phyloP scores from a whole-genome alignment of 1,140 invertebrate species.

The Lysiphlebus fabarum region DNA sequence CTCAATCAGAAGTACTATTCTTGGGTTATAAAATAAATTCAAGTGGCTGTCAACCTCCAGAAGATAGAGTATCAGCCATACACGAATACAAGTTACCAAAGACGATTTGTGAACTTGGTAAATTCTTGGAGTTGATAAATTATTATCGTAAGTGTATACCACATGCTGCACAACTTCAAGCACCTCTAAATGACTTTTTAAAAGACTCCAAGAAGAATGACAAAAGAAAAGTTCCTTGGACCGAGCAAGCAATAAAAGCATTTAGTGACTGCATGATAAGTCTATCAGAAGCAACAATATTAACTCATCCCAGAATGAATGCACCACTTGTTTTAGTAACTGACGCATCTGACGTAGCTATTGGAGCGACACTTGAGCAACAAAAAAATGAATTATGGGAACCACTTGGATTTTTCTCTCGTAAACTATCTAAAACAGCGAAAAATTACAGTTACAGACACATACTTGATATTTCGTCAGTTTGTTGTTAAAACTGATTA shows the following conservation, averaged over 20 bases:
- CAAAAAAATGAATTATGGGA: not conserved
- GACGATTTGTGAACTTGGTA: not conserved
- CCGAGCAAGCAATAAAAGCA: not conserved
- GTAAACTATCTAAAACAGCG: no score
- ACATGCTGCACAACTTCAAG: not conserved
- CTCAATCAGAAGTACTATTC: not conserved
- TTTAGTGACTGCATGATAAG: not conserved
- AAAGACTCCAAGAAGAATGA: constrained; percentile 1
- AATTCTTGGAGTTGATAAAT: not conserved
- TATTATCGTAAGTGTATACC: not conserved
- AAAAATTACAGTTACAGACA: constrained; percentile 22
- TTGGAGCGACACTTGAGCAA: no score
- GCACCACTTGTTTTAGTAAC: not conserved
- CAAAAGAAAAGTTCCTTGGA: constrained; percentile 11
- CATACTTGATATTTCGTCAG: constrained; percentile 13
- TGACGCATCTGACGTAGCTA: constrained; percentile 3
- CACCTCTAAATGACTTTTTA: not conserved
- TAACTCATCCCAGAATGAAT: not conserved
- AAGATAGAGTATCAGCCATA: not conserved
- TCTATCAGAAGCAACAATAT: not conserved
- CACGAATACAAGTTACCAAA: not conserved
- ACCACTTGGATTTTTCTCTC: no score
- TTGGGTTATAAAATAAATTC: not conserved
- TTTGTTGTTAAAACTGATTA: constrained; percentile 1
- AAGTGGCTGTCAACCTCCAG: not conserved